Evolutionary conservation across 2,113 vertebrate species (phyloP), one percentile per base, ranked within the genome.

Genomic region (Festucalex cinctus): DNA sequence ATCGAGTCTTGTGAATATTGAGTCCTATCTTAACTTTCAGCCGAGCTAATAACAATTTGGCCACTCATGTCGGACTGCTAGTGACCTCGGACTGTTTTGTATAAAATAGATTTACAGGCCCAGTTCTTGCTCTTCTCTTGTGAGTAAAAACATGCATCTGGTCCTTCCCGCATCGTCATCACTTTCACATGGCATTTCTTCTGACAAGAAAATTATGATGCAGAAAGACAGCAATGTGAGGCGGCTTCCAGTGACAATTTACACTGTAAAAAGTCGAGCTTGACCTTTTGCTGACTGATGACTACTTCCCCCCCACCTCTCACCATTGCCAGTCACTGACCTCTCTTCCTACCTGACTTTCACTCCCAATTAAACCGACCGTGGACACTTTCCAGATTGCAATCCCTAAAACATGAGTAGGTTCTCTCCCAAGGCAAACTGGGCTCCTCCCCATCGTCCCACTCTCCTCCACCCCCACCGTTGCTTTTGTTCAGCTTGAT

Each of bases 381-480:
- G 43, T 63, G 24, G 26, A 24, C 13, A 49, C 41, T 49, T 51
- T 44, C 63, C 43, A 48, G 17, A 48, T 20, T 3, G 10, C 35
- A 49, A 65, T 65, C 46, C 32, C 20, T 53, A 51, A 35, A 49
- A 65, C 44, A 65, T 36, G 32, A 48, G 17, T 44, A 46, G 63
- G 26, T 54, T 54, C 43, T 28, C 62, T 64, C 43, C 36, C 24
- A n/a, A 65, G 41, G 63, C 63, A 65, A n/a, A 32, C 43, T 64
- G 62, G 6, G 44, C 63, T 49, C 63, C 44, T 49, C 63, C 63
- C 39, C 19, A 19, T 9, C 26, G 20, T 49, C 63, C 37, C 46
- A 4, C 32, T 36, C 63, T 51, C 43, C 41, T n/a, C 41, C 41
- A 32, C 41, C 46, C 32, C 63, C 28, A 61, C 19, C n/a, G 17